Conservation (phyloP, 2,797 vertebrate species). For the Buceros bicornis region DNA sequence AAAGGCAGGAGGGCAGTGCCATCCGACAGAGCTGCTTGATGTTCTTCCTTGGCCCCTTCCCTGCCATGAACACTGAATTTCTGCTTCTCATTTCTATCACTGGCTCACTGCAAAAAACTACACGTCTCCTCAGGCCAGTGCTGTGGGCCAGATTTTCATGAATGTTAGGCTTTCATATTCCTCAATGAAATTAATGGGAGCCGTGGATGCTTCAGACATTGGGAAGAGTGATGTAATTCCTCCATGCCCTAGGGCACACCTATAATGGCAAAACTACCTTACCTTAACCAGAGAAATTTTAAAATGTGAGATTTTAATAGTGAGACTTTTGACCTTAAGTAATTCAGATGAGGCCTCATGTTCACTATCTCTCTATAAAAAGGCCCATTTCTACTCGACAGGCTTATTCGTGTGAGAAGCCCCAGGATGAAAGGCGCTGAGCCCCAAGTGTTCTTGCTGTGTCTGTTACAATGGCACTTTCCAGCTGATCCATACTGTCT, state of each 20-base stretch:
- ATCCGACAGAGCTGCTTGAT: background rate
- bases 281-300: background rate
- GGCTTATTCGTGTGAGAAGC: background rate
- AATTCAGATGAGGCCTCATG: background rate
- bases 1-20: background rate
- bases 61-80: background rate
- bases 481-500: background rate
- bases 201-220: background rate
- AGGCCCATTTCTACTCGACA: background rate
- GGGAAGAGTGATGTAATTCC: rapidly evolving
- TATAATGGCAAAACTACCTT: background rate
- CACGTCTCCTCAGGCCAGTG: background rate
- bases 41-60: background rate
- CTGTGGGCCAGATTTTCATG: background rate
- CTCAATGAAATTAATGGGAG: background rate
- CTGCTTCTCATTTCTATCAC: background rate
- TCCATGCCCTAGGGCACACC: background rate
- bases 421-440: background rate
- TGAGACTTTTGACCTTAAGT: background rate
- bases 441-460: background rate
- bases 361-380: background rate
- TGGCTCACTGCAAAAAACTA: background rate
- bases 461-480: background rate
- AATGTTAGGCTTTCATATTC: background rate
- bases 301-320: background rate